Conservation (phyloP, 2,113 vertebrate species). For the Blennius ocellaris region DNA sequence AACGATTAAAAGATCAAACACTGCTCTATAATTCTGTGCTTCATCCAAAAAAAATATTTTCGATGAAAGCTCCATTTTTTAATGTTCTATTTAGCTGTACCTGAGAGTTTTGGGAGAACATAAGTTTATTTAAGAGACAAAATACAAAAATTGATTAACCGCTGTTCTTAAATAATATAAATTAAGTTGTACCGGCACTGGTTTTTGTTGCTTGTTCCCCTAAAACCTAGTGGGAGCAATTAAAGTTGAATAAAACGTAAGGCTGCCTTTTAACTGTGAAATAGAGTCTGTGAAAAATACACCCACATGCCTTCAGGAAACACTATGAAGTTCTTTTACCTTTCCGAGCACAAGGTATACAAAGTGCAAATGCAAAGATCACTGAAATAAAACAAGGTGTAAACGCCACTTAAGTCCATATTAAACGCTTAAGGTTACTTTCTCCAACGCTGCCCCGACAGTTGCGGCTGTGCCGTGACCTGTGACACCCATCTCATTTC, state of each 20-base stretch:
- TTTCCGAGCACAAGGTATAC: not conserved
- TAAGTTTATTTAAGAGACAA: not conserved
- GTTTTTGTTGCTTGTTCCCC: too few relatives aligned
- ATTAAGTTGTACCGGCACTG: not conserved
- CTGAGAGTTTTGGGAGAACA: not conserved
- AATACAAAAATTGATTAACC: not conserved
- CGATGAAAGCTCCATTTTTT: too few relatives aligned
- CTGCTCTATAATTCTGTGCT: too few relatives aligned
- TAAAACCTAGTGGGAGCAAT: not conserved
- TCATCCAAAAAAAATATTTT: too few relatives aligned
- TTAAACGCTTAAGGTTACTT: slow-evolving; percentile 49
- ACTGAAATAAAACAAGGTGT: slow-evolving; percentile 8
- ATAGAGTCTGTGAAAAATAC: not conserved
- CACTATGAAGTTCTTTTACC: slow-evolving; percentile 10
- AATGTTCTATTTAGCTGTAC: too few relatives aligned
- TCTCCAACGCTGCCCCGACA: not conserved
- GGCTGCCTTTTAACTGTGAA: not conserved
- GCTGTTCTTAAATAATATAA: not conserved
- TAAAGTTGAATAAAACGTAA: not conserved
- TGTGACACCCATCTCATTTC: slow-evolving; percentile 19
- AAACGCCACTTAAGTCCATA: slow-evolving; percentile 17
- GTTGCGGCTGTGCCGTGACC: slow-evolving; percentile 21
- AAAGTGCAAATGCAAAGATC: not conserved
- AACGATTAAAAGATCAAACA: too few relatives aligned
- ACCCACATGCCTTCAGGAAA: not conserved